Conservation (phyloP, 2,797 vertebrate species). For the Mormyrops boulengeri region DNA sequence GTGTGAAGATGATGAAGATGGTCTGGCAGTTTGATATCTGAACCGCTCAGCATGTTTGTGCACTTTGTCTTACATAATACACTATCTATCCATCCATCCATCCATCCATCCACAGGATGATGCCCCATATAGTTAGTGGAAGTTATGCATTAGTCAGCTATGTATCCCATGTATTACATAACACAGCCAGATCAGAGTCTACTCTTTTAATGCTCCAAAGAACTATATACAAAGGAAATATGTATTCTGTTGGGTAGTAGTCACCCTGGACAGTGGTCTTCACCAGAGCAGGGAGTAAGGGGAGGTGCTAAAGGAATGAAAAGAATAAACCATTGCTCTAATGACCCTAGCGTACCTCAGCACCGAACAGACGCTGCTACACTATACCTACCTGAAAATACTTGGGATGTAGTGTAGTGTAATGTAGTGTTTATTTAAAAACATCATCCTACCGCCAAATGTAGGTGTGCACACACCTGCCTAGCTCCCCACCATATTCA, state of each 20-base stretch:
- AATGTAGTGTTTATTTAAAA: neutral
- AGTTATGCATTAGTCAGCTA: no score
- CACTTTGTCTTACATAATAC: no score
- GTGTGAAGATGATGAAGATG: no score
- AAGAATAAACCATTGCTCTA: neutral
- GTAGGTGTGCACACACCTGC: neutral
- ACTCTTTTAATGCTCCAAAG: neutral
- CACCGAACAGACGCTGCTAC: neutral
- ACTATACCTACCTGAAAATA: neutral
- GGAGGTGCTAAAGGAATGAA: no score
- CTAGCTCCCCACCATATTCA: neutral
- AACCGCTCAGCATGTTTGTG: no score
- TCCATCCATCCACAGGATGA: no score
- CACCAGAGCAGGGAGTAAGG: neutral
- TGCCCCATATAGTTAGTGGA: no score
- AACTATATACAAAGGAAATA: neutral
- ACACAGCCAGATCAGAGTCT: neutral
- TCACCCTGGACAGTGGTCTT: neutral
- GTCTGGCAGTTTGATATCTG: no score
- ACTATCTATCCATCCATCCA: no score
- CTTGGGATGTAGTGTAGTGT: neutral
- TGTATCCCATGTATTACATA: neutral
- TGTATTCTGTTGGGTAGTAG: neutral
- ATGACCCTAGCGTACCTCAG: neutral
- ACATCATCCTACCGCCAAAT: neutral